These are phyloP conservation scores for Passer montanus DNA, from an alignment of 2,113 vertebrate genomes.

Conservation along the genomic window DNA sequence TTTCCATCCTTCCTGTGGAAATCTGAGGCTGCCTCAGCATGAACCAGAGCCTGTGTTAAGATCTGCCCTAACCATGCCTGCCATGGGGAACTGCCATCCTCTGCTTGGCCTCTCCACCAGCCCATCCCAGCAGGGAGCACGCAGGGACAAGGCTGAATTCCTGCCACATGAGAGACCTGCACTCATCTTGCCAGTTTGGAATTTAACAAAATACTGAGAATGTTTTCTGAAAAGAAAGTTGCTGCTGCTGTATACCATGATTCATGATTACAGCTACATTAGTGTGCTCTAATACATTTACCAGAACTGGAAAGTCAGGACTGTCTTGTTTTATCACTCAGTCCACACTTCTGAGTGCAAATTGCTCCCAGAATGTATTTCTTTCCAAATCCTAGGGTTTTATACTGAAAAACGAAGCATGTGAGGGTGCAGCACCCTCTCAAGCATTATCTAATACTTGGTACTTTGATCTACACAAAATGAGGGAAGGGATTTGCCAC, in stretches of 20 bases:
- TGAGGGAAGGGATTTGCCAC: neutral
- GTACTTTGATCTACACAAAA: neutral
- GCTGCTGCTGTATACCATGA: neutral
- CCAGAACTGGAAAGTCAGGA: neutral
- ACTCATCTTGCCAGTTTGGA: rapidly evolving
- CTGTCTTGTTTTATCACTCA: neutral
- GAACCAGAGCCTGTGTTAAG: neutral
- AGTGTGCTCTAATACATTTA: neutral
- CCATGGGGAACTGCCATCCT: neutral
- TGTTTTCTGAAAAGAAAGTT: neutral
- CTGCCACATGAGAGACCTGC: neutral
- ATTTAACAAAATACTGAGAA: neutral
- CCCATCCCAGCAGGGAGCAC: neutral
- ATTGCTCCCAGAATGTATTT: neutral
- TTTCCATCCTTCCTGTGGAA: neutral
- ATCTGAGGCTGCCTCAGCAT: neutral
- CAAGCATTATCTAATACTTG: neutral
- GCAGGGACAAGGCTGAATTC: neutral
- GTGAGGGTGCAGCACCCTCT: neutral
- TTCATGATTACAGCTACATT: neutral
- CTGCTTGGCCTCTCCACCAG: neutral
- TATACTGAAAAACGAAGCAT: neutral
- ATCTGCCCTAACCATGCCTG: neutral
- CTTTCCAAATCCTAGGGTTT: neutral
- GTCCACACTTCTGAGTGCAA: neutral